phyloP scores from a whole-genome alignment of 92 coral and sea anemone genomes.

The Blastomussa wellsi region DNA sequence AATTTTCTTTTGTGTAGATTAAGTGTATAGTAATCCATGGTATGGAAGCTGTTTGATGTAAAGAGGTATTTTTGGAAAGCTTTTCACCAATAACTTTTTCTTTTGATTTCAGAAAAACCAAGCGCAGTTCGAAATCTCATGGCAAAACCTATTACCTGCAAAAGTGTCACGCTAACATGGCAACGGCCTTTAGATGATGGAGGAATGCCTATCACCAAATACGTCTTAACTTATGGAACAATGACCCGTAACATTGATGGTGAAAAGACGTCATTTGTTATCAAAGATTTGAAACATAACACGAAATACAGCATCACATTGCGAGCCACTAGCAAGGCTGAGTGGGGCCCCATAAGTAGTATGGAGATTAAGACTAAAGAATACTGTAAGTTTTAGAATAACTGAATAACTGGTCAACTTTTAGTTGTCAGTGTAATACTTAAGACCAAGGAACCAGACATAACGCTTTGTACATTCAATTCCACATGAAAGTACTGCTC shows the following conservation, averaged over 20 bases:
- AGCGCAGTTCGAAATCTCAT: constrained; percentile 20
- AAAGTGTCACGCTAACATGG: constrained; percentile 52
- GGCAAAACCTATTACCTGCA: constrained; percentile 34
- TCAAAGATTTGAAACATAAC: constrained; percentile 27
- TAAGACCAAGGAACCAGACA: background rate
- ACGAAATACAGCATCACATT: constrained; percentile 32
- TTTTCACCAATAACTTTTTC: background rate
- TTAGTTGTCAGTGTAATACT: background rate
- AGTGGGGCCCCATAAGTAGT: constrained; percentile 29
- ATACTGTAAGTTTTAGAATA: constrained; percentile 29
- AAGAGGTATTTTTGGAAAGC: background rate
- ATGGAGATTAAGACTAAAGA: constrained; percentile 20
- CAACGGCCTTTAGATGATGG: constrained; percentile 44
- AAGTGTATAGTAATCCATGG: too few species aligned
- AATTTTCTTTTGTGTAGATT: too few species aligned
- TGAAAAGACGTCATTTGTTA: constrained; percentile 25
- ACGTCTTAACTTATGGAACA: background rate
- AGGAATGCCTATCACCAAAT: constrained; percentile 60
- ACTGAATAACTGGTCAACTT: background rate
- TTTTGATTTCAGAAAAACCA: constrained; percentile 44
- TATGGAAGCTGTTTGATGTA: too few species aligned
- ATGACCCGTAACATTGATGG: constrained; percentile 33
- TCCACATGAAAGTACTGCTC: too few species aligned
- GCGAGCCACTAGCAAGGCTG: constrained; percentile 53
- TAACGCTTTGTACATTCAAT: too few species aligned